Evolutionary conservation across 2,113 vertebrate genomes (phyloP).

Genomic region (Chamaea fasciata): DNA sequence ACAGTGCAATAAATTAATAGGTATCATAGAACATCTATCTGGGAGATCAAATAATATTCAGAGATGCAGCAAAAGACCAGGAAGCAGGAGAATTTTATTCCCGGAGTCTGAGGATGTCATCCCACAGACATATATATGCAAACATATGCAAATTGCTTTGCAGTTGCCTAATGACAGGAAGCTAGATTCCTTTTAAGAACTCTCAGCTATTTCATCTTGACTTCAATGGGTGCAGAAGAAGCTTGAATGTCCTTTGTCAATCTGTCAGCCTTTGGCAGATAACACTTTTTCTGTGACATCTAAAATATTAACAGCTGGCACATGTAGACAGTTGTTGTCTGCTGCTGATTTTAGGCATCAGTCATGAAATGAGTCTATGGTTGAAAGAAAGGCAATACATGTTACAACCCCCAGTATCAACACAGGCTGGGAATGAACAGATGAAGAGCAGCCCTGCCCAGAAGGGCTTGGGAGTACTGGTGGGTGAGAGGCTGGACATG

Average conservation of each 20-base stretch:
- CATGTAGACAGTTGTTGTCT: neutral
- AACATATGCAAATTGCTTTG: neutral
- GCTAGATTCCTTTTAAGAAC: neutral
- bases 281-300: neutral
- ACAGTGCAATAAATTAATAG: neutral
- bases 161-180: neutral
- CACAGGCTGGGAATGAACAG: neutral
- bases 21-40: neutral
- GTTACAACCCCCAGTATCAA: neutral
- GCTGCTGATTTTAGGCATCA: neutral
- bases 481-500: neutral
- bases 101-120: neutral
- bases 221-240: neutral
- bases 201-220: neutral
- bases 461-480: accelerated
- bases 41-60: neutral
- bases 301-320: neutral
- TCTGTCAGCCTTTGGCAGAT: neutral
- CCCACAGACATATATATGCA: neutral
- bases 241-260: neutral
- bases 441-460: accelerated
- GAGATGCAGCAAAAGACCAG: neutral
- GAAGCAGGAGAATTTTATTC: neutral
- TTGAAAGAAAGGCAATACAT: neutral
- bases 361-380: neutral